Conservation (phyloP, 2,888 invertebrate genomes). For the Lasius platythorax region DNA sequence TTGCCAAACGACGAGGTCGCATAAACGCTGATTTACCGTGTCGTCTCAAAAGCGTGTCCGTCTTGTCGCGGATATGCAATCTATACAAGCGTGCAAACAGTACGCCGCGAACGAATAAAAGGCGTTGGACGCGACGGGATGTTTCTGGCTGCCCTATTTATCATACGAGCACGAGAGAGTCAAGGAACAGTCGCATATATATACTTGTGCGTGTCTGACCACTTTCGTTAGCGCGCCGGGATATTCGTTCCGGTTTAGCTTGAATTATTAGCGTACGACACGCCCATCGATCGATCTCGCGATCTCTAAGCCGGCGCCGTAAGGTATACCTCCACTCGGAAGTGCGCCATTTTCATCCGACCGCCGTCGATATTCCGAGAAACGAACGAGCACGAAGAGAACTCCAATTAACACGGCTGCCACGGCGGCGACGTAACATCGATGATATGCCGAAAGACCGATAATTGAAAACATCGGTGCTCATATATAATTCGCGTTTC, state of each 20-base stretch:
- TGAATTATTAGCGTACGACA: conserved; percentile 66
- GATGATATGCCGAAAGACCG: conserved; percentile 35
- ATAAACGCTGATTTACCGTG: conserved; percentile 47
- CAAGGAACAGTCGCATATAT: conserved; percentile 2
- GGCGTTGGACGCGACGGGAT: conserved; percentile 48
- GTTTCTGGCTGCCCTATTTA: conserved; percentile 67
- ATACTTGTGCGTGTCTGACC: conserved; percentile 48
- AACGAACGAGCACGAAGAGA: conserved; percentile 16
- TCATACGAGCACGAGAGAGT: conserved; percentile 51
- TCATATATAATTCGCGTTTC: background rate
- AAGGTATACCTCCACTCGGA: conserved; percentile 39
- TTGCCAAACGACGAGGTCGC: conserved; percentile 2
- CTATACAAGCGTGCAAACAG: conserved; percentile 62
- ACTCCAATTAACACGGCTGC: conserved; percentile 47
- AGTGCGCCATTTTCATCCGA: conserved; percentile 48
- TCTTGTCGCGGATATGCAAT: conserved; percentile 62
- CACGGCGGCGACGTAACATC: conserved; percentile 28
- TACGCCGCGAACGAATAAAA: conserved; percentile 61
- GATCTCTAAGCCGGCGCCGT: conserved; percentile 47
- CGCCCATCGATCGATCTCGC: conserved; percentile 59
- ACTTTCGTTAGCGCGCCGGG: conserved; percentile 61
- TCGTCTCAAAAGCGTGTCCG: conserved; percentile 41
- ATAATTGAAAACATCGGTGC: conserved; percentile 31
- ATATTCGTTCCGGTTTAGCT: conserved; percentile 58
- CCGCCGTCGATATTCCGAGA: conserved; percentile 35